These are phyloP conservation scores for Ornithorhynchus anatinus DNA, from an alignment of 2,113 vertebrate species.

Conservation along the genomic window DNA sequence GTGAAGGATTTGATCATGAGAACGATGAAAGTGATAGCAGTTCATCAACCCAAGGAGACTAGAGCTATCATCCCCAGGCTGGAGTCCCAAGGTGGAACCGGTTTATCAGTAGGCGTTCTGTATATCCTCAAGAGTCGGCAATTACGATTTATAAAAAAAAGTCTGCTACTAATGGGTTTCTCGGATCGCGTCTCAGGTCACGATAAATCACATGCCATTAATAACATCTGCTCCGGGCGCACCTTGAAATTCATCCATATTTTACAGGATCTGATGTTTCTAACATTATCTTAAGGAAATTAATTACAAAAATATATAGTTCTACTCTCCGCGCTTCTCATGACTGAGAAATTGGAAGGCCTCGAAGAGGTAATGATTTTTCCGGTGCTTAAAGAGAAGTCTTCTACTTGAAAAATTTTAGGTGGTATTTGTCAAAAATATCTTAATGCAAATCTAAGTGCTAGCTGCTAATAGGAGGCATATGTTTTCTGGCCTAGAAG, in stretches of 20 bases:
- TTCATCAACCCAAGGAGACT: no score
- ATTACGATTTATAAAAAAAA: conserved; percentile 71
- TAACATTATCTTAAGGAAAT: conserved; percentile 80
- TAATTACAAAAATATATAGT: conserved; percentile 75
- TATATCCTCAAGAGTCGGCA: conserved; percentile 62
- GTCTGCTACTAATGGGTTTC: conserved; percentile 62
- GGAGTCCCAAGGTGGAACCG: conserved; percentile 22
- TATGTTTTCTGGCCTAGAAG: conserved; percentile 11
- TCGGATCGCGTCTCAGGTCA: conserved; percentile 68
- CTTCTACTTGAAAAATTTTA: conserved; percentile 25
- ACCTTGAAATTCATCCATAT: conserved; percentile 79
- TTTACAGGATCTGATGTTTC: conserved; percentile 72
- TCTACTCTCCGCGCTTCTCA: conserved; percentile 45
- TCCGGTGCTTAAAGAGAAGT: conserved; percentile 23
- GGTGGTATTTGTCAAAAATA: conserved; percentile 22
- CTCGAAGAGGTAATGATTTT: conserved; percentile 42
- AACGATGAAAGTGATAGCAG: no score
- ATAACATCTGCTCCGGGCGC: conserved; percentile 67
- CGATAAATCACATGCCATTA: conserved; percentile 74
- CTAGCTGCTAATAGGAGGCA: conserved; percentile 31
- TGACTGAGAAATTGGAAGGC: conserved; percentile 50
- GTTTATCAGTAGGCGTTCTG: conserved; percentile 51
- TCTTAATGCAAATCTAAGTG: conserved; percentile 18
- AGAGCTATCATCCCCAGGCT: no score
- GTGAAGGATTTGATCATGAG: no score